Base-by-base conservation (phyloP, 2,113 vertebrate genomes). In the Amia ocellicauda region DNA sequence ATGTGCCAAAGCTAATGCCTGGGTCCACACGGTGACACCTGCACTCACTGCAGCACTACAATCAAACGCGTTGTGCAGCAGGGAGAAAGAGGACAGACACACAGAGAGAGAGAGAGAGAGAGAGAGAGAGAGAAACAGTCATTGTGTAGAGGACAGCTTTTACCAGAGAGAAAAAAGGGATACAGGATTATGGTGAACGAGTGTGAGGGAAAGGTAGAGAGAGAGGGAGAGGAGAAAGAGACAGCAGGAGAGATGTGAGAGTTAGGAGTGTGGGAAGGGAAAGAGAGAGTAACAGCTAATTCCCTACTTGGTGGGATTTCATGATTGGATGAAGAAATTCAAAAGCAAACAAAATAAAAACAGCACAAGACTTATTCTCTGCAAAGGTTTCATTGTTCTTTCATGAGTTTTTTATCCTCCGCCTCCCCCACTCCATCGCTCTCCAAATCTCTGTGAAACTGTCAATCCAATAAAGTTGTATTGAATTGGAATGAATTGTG, bases 401-500 rank as follows among this genome's bases (percentile, higher is more conserved):
- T 71, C 55, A 60, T 82, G 81, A 82, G 75, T 79, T n/a, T n/a
- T n/a, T n/a, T n/a, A n/a, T n/a, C n/a, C 72, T 70, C 74, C 68
- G 68, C 56, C 64, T 61, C 42, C 57, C 74, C 0, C 29, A 68
- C 70, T 77, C 69, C 73, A 22, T 19, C 36, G 2, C 63, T 69
- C 66, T 64, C 63, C 60, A 23, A 36, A 60, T 66, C 69, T 67
- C 80, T 85, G 66, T 81, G 76, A 77, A 83, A 79, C 13, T 68
- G 78, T 74, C 79, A 75, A 53, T 64, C 71, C 74, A 78, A 86
- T 81, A 82, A 80, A 81, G 71, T 71, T 60, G 71, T 58, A 78
- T 83, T 81, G 74, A 75, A 73, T 76, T 10, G 59, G 77, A 81
- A 85, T 83, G 77, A 85, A 84, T 80, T 74, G 76, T 75, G 70